Percentiles rank a stretch among this genome's conserved stretches.
These are phyloP conservation scores for Boloria selene DNA, from an alignment of 2,888 invertebrate genomes.

Conservation along the genomic window DNA sequence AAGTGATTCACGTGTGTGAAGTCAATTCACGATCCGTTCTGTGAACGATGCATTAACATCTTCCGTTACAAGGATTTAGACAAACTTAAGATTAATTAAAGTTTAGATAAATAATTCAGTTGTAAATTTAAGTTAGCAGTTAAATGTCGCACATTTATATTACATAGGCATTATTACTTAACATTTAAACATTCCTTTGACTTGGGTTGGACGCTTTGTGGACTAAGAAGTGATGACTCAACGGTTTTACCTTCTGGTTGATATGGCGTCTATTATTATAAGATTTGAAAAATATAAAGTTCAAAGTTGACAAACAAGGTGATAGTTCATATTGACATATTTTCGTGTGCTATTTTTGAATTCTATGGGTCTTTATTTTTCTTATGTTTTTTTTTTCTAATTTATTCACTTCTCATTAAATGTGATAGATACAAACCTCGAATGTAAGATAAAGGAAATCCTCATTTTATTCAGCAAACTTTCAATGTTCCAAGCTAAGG, in stretches of 20 bases:
- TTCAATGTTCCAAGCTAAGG: constrained; percentile 63
- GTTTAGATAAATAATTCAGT: constrained; percentile 80
- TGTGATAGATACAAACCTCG: constrained; percentile 78
- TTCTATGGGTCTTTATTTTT: constrained; percentile 72
- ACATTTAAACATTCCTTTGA: constrained; percentile 81
- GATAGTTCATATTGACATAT: constrained; percentile 77
- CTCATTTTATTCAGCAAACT: constrained; percentile 60
- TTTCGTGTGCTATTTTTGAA: constrained; percentile 71
- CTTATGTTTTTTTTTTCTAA: constrained; percentile 69
- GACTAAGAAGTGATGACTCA: constrained; percentile 38
- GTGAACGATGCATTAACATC: constrained; percentile 80
- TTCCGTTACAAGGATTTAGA: constrained; percentile 76
- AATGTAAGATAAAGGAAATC: constrained; percentile 70
- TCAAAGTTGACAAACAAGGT: constrained; percentile 79
- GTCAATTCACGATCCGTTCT: constrained; percentile 78
- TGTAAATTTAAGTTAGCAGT: constrained; percentile 81
- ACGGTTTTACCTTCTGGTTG: constrained; percentile 46
- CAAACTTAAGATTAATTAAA: constrained; percentile 74
- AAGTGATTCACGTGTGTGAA: constrained; percentile 78
- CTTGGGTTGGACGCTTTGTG: constrained; percentile 73
- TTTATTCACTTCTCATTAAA: constrained; percentile 71
- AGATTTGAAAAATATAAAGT: constrained; percentile 76
- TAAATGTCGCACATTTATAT: constrained; percentile 77
- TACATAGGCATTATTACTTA: constrained; percentile 82
- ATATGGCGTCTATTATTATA: constrained; percentile 72